These are phyloP conservation scores for Anguilla marmorata DNA, from an alignment of 2,797 vertebrate genomes.

Conservation along the genomic window DNA sequence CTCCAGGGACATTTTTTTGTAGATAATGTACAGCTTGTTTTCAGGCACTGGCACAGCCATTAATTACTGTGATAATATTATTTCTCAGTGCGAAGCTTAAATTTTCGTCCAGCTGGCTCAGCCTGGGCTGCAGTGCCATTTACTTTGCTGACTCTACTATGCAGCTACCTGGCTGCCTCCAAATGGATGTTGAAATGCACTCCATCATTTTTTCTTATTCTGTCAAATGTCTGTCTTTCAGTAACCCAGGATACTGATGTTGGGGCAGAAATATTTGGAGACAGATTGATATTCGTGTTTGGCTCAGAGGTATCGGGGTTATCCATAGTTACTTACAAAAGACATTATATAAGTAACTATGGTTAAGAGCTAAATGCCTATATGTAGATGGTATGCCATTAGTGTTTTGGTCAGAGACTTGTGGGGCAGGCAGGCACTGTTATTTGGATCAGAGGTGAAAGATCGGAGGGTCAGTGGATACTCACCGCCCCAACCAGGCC, in stretches of 20 bases:
- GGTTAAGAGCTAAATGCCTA: neutral
- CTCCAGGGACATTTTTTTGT: neutral
- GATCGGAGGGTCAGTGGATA: slow-evolving; percentile 26
- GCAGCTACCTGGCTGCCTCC: neutral
- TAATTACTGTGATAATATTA: neutral
- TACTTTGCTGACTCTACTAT: neutral
- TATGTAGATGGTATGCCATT: neutral
- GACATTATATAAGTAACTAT: neutral
- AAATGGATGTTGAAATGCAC: neutral
- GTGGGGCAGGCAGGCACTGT: neutral
- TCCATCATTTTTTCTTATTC: neutral
- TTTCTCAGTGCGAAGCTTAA: neutral
- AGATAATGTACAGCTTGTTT: neutral
- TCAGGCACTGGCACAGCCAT: neutral
- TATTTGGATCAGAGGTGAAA: neutral
- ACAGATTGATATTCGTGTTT: neutral
- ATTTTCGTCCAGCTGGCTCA: neutral
- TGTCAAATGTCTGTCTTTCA: neutral
- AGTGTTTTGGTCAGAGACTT: neutral
- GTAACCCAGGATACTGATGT: neutral
- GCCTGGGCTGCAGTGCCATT: neutral
- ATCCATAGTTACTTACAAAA: neutral
- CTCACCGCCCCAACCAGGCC: slow-evolving; percentile 81
- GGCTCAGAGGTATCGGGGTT: neutral
- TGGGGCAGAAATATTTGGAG: neutral